Evolutionary conservation across 2,888 invertebrate genomes (phyloP).

Genomic region (Drosophila yooni): DNA sequence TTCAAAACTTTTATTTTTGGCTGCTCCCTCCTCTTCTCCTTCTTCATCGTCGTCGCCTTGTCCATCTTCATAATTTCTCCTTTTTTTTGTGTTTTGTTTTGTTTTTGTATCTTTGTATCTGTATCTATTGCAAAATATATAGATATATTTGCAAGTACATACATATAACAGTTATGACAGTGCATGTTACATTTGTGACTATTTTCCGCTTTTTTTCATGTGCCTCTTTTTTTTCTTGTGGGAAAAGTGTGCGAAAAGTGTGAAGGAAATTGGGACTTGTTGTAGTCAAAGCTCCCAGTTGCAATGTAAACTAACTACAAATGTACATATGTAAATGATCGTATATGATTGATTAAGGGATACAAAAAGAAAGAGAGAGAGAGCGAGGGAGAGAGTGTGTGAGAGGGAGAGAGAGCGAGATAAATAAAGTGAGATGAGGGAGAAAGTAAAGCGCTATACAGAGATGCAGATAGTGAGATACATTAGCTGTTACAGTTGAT

Average conservation of each 20-base stretch:
- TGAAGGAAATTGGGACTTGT: neutral
- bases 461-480: neutral
- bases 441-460: neutral
- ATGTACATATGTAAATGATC: neutral
- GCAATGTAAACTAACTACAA: neutral
- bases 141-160: slow-evolving; percentile 23
- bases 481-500: neutral
- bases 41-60: neutral
- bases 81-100: slow-evolving; percentile 6
- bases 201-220: slow-evolving; percentile 19
- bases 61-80: neutral
- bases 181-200: neutral
- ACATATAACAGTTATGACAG: slow-evolving; percentile 29
- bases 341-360: neutral
- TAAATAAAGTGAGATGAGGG: neutral
- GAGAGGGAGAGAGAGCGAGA: neutral
- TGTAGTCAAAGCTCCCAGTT: neutral
- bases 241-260: neutral
- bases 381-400: neutral
- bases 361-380: neutral
- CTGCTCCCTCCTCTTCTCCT: slow-evolving; percentile 5
- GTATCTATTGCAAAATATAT: slow-evolving; percentile 27
- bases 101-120: slow-evolving; percentile 16
- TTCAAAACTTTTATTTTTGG: slow-evolving; percentile 7
- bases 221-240: slow-evolving; percentile 21